A percentile compares a stretch with the other conserved stretches of the same genome.
Conservation (phyloP, 2,888 invertebrate species). For the Yponomeuta plumbellus region DNA sequence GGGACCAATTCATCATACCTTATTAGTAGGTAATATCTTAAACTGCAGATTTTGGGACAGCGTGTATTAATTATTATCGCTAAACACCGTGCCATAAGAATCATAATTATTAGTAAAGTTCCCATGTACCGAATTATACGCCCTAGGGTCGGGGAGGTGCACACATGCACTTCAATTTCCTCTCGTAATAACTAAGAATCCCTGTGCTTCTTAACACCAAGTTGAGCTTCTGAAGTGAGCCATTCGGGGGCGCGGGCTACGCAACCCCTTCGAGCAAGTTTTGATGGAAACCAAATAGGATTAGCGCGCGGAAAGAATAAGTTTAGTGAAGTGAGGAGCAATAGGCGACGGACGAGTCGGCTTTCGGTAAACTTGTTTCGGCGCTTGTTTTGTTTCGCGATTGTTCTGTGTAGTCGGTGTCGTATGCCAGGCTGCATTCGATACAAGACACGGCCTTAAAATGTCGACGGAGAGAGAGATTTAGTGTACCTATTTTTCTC, state of each 20-base stretch:
- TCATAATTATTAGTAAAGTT: no score
- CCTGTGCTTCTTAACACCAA: not conserved
- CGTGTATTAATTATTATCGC: no score
- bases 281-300: conserved; percentile 73
- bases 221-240: not conserved
- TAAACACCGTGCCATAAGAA: no score
- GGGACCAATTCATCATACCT: no score
- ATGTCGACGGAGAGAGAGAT: no score
- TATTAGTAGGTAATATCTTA: no score
- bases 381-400: conserved; percentile 8
- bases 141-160: not conserved
- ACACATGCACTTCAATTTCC: not conserved
- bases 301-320: conserved; percentile 67
- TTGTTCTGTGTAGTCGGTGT: not conserved
- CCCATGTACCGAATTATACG: no score
- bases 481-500: no score
- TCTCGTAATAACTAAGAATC: not conserved
- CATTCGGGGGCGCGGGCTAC: conserved; percentile 24
- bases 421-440: not conserved
- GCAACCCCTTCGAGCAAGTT: conserved; percentile 65
- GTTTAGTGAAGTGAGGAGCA: conserved; percentile 52
- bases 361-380: conserved; percentile 15
- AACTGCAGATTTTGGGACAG: no score
- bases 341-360: conserved; percentile 36
- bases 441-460: not conserved